Evolutionary conservation across 2,797 vertebrate genomes (phyloP).

Genomic region (Atherinosoma microstoma): DNA sequence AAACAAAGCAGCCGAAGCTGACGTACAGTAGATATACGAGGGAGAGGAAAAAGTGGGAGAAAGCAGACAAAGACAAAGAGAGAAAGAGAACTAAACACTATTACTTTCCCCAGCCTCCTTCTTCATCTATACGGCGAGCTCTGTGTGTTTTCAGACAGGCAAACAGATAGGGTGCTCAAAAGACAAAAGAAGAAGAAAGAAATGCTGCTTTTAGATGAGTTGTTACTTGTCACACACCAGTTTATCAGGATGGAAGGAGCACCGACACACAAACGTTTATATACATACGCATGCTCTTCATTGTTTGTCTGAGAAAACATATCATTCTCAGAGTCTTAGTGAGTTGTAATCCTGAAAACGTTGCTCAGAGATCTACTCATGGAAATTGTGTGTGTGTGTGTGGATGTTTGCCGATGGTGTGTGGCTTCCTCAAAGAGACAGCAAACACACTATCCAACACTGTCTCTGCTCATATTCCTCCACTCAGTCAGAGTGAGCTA

Average conservation of each 20-base stretch:
- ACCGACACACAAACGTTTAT: background rate
- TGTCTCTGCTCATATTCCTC: slow-evolving; percentile 44
- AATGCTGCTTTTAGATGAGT: slow-evolving; percentile 8
- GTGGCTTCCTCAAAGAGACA: slow-evolving; percentile 26
- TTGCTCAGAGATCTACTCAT: slow-evolving; percentile 40
- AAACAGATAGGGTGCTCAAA: slow-evolving; percentile 10
- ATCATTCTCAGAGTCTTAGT: slow-evolving; percentile 37
- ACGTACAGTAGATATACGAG: slow-evolving; percentile 8
- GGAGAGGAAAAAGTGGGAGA: background rate
- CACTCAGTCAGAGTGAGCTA: slow-evolving; percentile 35
- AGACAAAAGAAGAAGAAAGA: slow-evolving; percentile 8
- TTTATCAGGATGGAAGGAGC: slow-evolving; percentile 8
- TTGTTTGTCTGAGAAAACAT: slow-evolving; percentile 39
- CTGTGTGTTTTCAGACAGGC: slow-evolving; percentile 10
- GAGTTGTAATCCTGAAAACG: slow-evolving; percentile 40
- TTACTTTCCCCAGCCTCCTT: slow-evolving; percentile 11
- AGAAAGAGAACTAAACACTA: background rate
- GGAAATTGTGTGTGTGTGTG: background rate
- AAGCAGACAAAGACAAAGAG: slow-evolving; percentile 27
- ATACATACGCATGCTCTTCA: background rate
- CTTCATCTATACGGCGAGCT: slow-evolving; percentile 15
- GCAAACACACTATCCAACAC: slow-evolving; percentile 23
- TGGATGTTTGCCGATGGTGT: slow-evolving; percentile 10
- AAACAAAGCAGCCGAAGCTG: slow-evolving; percentile 13
- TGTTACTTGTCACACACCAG: slow-evolving; percentile 6